Percentiles rank a stretch among this genome's conserved stretches.
phyloP scores from a whole-genome alignment of 2,888 invertebrate genomes.

The Noctua comes region DNA sequence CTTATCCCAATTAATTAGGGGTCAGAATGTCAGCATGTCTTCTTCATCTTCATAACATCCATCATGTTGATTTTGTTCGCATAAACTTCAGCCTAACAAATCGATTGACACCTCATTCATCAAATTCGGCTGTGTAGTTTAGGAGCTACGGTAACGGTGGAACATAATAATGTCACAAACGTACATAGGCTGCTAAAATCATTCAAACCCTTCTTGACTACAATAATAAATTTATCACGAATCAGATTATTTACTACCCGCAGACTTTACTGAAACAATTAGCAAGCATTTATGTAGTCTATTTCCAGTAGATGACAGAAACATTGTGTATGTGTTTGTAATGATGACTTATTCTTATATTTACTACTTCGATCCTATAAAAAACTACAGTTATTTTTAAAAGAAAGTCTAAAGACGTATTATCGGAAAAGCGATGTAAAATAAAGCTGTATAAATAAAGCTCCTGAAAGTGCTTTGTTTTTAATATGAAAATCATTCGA shows the following conservation, averaged over 20 bases:
- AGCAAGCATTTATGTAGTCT: not conserved
- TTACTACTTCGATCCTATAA: not conserved
- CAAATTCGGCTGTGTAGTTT: too few species aligned
- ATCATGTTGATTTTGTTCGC: not conserved
- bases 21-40: not conserved
- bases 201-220: not conserved
- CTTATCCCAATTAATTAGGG: not conserved
- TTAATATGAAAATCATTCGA: not conserved
- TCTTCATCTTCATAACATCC: not conserved
- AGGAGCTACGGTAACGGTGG: not conserved
- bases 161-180: not conserved
- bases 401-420: not conserved
- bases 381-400: not conserved
- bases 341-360: not conserved
- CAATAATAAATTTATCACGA: not conserved
- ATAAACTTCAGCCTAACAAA: not conserved
- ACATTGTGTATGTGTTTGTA: not conserved
- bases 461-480: not conserved
- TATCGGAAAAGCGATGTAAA: not conserved
- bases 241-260: not conserved
- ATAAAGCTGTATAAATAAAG: not conserved
- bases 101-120: not conserved
- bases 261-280: constrained; percentile 2
- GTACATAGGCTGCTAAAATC: not conserved
- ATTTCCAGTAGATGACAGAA: constrained; percentile 1